Evolutionary conservation across 1,140 invertebrate genomes (phyloP), one percentile per base, ranked within the genome.

Genomic region (Pogonomyrmex californicus): DNA sequence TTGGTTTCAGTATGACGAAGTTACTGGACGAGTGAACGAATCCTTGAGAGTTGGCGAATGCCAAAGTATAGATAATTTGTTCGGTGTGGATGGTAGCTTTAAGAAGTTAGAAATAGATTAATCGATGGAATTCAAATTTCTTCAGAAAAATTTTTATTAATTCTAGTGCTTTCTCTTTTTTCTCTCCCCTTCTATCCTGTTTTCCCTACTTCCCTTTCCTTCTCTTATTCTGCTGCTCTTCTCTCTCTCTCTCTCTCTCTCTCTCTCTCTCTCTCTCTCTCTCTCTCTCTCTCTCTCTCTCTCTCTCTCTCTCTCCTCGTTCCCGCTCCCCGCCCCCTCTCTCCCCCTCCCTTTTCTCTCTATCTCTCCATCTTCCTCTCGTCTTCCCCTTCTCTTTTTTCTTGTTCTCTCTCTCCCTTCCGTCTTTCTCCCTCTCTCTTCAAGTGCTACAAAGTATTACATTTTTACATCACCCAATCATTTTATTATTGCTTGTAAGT

Each of bases 21-120:
- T 94, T 63, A 91, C 90, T 6, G 95, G 95, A 87, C 94, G 96
- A 58, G 96, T 97, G 0, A 95, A 96, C 44, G 97, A 97, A 86
- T 95, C 96, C 14, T 93, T 96, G 65, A 92, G 97, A 62, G 96
- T 96, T 0, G 97, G 96, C 0, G 97, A 97, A 91, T 96, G 96
- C 1, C 97, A 97, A 92, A 96, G 95, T 51, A 95, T 95, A 1
- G 94, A 96, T 0, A 96, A 96, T 77, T 93, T 97, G 2, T 97
- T 97, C 88, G 96, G 97, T 14, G 95, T 97, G 1, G 97, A 97
- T 88, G 97, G 97, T 1, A 97, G 96, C 23, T 97, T 97, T 88
- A 97, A 97, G 91, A 97, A 97, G 90, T 91, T 97, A 30, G 96
- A 97, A 68, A 95, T 97, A 49, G 97, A 97, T 95, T 97, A 17